These are phyloP conservation scores for Onychomys arenicola DNA, from an alignment of 2,797 vertebrate genomes.

Conservation along the genomic window DNA sequence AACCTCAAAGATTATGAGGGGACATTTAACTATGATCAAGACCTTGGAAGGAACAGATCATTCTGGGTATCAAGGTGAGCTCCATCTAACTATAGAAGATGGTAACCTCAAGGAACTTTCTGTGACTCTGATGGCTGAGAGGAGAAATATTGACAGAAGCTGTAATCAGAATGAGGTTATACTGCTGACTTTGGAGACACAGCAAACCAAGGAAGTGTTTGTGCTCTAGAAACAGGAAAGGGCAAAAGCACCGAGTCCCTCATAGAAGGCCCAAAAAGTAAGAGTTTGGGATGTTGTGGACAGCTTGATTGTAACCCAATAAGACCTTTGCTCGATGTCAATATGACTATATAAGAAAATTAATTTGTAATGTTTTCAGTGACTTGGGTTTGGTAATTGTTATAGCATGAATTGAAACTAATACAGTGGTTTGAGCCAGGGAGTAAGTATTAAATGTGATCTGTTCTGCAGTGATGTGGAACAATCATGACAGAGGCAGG, in stretches of 20 bases:
- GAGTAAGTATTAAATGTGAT: not conserved
- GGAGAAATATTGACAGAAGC: not conserved
- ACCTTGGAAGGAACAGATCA: not conserved
- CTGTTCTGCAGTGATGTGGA: not conserved
- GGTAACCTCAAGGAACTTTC: not conserved
- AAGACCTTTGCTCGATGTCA: not conserved
- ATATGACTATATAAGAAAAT: not conserved
- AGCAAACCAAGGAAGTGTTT: not conserved
- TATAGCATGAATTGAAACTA: not conserved
- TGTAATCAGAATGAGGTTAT: not conserved
- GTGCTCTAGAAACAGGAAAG: not conserved
- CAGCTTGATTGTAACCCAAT: not conserved
- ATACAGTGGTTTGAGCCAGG: not conserved
- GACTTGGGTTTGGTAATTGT: not conserved
- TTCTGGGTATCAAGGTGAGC: not conserved
- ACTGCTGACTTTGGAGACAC: not conserved
- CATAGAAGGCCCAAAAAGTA: not conserved
- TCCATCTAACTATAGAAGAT: not conserved
- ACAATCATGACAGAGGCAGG: not conserved
- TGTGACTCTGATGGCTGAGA: not conserved
- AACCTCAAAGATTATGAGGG: not conserved
- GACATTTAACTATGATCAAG: not conserved
- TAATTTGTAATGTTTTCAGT: not conserved
- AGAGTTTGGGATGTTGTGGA: rapidly evolving
- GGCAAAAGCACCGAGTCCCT: not conserved